Base-by-base conservation (phyloP, 2,113 vertebrate genomes). In the Nibea coibor region DNA sequence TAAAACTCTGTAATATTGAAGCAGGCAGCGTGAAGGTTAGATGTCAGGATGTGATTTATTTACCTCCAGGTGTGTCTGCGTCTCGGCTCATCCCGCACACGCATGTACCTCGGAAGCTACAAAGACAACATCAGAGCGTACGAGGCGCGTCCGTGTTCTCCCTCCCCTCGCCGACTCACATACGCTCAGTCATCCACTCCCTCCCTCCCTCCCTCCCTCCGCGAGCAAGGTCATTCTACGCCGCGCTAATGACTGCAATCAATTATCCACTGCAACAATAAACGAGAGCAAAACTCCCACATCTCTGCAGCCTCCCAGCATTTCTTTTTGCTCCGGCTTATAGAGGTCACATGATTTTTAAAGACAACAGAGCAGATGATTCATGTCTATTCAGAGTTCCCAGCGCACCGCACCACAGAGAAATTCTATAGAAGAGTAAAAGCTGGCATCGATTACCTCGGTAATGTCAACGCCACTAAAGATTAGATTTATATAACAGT, bases 11-110 rank as follows among this genome's bases (percentile, higher is more conserved):
- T 71, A 51, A 81, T 53, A 90, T 81, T 50, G 56, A 63, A 80
- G 45, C 81, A 71, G 86, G 78, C 78, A 54, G 85, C n/a, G 67
- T 73, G 83, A 68, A 48, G 81, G 85, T 78, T 63, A 75, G 82
- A 62, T 76, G 92, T 90, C 91, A 6, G 64, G 63, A 47, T 61
- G 65, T 87, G 90, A 92, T 92, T 93, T 88, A 90, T 91, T 85
- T 74, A 77, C 79, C 80, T 73, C 67, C 72, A 45, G 67, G 76
- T 47, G 72, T 28, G 81, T 72, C 50, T 64, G 50, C 50, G 62
- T 57, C 43, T n/a, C 4, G 48, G 65, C 78, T 72, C 57, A n/a
- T 70, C 59, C 22, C 68, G 45, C 67, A 57, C 70, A 53, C 63
- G 35, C 53, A 16, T 5, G 6, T 7, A 45, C 58, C 54, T 42